A percentile compares a stretch with the other conserved stretches of the same genome.
These are phyloP conservation scores for Drosophila anomelani DNA, from an alignment of 2,888 invertebrate species.

Conservation along the genomic window DNA sequence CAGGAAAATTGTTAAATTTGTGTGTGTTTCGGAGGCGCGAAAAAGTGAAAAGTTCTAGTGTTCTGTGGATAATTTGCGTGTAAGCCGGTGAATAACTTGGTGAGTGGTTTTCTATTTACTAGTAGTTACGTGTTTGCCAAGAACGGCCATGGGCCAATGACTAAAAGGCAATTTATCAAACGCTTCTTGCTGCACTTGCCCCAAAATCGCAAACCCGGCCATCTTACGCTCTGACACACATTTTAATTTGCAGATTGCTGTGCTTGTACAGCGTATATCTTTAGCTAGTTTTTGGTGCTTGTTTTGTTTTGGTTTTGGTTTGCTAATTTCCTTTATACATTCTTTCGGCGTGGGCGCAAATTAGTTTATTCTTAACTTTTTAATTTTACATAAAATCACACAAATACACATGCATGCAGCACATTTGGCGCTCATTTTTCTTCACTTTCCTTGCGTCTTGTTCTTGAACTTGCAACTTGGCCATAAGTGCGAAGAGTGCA, in stretches of 20 bases:
- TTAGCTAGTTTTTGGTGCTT: conserved; percentile 12
- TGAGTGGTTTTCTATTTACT: conserved; percentile 13
- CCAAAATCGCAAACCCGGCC: conserved; percentile 26
- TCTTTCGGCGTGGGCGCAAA: conserved; percentile 58
- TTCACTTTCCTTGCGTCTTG: conserved; percentile 27
- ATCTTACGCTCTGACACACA: conserved; percentile 64
- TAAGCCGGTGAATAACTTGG: neutral
- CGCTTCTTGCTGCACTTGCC: conserved; percentile 57
- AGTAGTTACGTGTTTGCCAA: neutral
- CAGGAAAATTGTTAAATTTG: too few relatives aligned
- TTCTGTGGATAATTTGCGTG: neutral
- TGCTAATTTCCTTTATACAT: conserved; percentile 42
- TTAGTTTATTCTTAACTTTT: conserved; percentile 56
- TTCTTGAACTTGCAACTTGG: conserved; percentile 65
- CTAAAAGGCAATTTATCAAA: conserved; percentile 61
- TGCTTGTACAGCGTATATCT: conserved; percentile 8
- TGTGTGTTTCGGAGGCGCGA: neutral
- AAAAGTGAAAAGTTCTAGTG: neutral
- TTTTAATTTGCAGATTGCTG: conserved; percentile 47
- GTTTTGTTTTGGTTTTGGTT: conserved; percentile 32
- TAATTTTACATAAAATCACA: conserved; percentile 6
- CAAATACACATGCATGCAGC: conserved; percentile 12
- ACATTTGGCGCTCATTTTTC: conserved; percentile 24
- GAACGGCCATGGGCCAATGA: neutral
- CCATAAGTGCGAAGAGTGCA: conserved; percentile 13